Evolutionary conservation across 2,797 vertebrate species (phyloP).

Genomic region (Pangasius larnaudii): DNA sequence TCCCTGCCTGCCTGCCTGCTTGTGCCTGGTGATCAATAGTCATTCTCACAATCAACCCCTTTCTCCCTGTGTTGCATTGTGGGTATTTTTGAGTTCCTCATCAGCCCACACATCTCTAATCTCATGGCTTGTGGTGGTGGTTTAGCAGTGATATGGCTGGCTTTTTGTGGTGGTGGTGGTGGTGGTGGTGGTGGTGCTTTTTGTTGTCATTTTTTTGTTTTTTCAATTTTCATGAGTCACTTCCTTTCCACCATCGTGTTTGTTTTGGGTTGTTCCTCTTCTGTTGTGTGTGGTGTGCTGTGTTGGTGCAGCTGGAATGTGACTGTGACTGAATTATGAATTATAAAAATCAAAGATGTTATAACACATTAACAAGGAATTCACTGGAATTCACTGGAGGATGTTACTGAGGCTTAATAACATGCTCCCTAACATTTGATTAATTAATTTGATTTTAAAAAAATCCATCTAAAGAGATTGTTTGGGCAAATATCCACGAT

Average conservation of each 20-base stretch:
- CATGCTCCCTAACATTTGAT: neutral
- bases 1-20: conserved; percentile 76
- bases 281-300: conserved; percentile 61
- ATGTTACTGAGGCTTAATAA: neutral
- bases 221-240: conserved; percentile 49
- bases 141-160: conserved; percentile 29
- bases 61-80: conserved; percentile 74
- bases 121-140: conserved; percentile 61
- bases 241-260: conserved; percentile 45
- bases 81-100: conserved; percentile 60
- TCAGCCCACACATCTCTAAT: conserved; percentile 64
- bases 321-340: conserved; percentile 14
- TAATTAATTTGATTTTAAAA: too few species aligned
- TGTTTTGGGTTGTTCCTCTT: conserved; percentile 57
- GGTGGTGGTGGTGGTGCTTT: conserved; percentile 36
- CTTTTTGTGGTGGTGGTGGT: conserved; percentile 24
- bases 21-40: conserved; percentile 76
- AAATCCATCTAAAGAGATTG: neutral
- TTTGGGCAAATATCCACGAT: neutral
- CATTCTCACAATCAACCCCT: conserved; percentile 66
- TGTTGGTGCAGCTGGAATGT: conserved; percentile 33
- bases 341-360: neutral
- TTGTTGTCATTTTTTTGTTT: conserved; percentile 37
- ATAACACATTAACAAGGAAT: conserved; percentile 6
- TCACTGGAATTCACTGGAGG: neutral